Evolutionary conservation across 2,888 invertebrate species (phyloP), one percentile per base, ranked within the genome.

Genomic region (Microplitis manilae): DNA sequence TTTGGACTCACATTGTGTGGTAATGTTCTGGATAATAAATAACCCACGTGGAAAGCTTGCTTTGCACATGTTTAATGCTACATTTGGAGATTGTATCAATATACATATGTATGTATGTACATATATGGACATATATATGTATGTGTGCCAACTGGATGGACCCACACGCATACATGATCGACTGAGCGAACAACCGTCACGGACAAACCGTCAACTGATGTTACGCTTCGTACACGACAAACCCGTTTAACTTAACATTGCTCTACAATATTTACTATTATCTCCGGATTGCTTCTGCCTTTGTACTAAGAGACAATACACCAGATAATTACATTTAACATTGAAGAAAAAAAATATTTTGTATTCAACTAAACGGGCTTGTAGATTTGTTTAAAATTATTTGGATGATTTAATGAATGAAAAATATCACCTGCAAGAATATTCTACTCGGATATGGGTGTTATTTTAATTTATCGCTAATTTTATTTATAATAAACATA

Each of bases 171-270:
- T 40, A 64, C 20, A 75, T 70, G 65, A 75, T 62, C 30, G 40
- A 68, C 67, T 39, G 39, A 69, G 68, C 62, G 62, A 68, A 75
- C 65, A 65, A 60, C 61, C 50, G 62, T 64, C 62, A 69, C 69
- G 30, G n/a, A 38, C 39, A 60, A 39, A 68, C 6, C 8, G 39
- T 62, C 67, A 64, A 39, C 41, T 50, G 70, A 68, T 60, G 68
- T 76, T 75, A 77, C 70, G 70, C 70, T 70, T 75, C 39, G 68
- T 64, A 39, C 69, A 73, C 15, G 72, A 77, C 75, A 75, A 71
- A 64, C 70, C 73, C 75, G 74, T 73, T 72, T 69, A 69, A 20
- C 64, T 73, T 64, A 15, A 77, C 71, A 40, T 70, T 75, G 67
- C 20, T 64, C 20, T 64, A 15, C 68, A 72, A 72, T 68, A 71